Evolutionary conservation across 2,888 invertebrate species (phyloP).

Genomic region (Andrena chrysosceles): DNA sequence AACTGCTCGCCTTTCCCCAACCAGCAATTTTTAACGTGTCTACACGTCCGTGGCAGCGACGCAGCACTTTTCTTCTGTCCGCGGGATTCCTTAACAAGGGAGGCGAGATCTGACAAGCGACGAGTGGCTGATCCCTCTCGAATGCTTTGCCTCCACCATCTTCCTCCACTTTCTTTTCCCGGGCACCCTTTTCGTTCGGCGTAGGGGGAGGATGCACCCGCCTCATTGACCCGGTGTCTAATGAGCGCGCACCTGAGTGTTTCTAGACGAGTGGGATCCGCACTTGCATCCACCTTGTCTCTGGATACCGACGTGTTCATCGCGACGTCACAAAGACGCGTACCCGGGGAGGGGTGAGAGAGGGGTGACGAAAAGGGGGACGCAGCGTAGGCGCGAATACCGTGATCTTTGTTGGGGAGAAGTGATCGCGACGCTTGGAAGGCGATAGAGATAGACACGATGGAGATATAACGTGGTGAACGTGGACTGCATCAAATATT

Average conservation of each 20-base stretch:
- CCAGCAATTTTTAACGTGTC: slow-evolving; percentile 6
- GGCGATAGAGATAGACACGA: no score
- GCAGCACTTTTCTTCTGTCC: slow-evolving; percentile 33
- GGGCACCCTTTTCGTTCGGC: slow-evolving; percentile 49
- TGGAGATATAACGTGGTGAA: no score
- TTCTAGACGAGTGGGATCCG: slow-evolving; percentile 75
- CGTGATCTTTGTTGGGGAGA: slow-evolving; percentile 11
- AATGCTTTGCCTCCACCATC: slow-evolving; percentile 34
- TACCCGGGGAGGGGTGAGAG: not conserved
- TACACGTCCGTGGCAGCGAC: not conserved
- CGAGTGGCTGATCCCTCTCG: slow-evolving; percentile 60
- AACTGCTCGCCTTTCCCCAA: not conserved
- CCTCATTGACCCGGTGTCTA: slow-evolving; percentile 80
- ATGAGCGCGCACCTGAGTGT: slow-evolving; percentile 79
- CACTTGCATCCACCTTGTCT: slow-evolving; percentile 69
- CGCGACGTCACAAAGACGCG: slow-evolving; percentile 44
- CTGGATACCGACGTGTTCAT: slow-evolving; percentile 55
- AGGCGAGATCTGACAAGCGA: slow-evolving; percentile 27
- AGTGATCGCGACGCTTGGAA: not conserved
- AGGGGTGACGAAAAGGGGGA: slow-evolving; percentile 1
- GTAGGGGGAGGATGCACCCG: slow-evolving; percentile 66
- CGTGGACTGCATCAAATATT: no score
- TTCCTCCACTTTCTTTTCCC: slow-evolving; percentile 41
- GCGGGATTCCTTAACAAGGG: slow-evolving; percentile 50
- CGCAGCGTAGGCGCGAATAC: slow-evolving; percentile 7